Conservation (phyloP, 2,797 vertebrate species). For the Cuniculus paca region DNA sequence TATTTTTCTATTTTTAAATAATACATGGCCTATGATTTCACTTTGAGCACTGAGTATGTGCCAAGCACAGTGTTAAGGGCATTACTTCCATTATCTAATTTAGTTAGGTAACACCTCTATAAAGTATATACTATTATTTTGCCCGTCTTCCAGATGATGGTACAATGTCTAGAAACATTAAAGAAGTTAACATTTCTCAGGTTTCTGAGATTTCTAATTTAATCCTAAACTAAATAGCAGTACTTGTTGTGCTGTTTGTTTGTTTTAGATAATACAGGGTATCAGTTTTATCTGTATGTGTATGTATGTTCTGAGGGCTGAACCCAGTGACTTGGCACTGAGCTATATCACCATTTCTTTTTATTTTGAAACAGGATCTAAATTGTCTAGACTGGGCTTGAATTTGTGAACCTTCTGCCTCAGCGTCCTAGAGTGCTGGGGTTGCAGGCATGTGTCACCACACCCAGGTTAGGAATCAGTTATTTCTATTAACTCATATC, state of each 20-base stretch:
- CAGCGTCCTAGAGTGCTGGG: neutral
- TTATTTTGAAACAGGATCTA: neutral
- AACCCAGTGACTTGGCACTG: neutral
- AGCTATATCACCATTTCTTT: neutral
- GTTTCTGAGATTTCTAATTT: constrained; percentile 35
- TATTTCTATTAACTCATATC: neutral
- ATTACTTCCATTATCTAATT: neutral
- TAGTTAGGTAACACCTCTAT: neutral
- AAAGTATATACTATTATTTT: neutral
- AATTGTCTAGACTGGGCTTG: neutral
- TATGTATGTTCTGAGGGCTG: neutral
- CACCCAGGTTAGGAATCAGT: neutral
- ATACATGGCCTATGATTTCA: neutral
- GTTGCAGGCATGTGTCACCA: neutral
- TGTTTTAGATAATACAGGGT: neutral
- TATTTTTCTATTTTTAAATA: constrained; percentile 48
- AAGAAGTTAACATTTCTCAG: neutral
- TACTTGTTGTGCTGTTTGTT: neutral
- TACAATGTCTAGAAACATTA: neutral
- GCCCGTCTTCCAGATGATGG: neutral
- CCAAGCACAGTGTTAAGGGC: neutral
- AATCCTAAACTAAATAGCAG: constrained; percentile 3
- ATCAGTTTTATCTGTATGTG: neutral
- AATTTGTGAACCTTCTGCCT: neutral
- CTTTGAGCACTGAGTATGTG: neutral